Evolutionary conservation across 1,140 invertebrate species (phyloP).

Genomic region (Zaprionus africanus): DNA sequence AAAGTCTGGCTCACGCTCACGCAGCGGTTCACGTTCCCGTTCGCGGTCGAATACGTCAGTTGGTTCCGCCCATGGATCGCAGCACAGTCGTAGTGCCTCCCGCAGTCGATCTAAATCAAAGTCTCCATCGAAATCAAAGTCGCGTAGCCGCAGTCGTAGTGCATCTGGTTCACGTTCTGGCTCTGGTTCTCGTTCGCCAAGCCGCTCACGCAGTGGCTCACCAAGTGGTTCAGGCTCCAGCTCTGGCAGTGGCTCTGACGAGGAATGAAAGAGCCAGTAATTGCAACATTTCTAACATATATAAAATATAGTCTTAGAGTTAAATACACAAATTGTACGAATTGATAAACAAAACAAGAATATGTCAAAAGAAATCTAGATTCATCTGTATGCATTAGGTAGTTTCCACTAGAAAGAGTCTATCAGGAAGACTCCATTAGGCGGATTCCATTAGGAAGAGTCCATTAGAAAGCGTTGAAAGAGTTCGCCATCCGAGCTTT

Average conservation of each 20-base stretch:
- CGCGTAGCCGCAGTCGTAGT: constrained; percentile 38
- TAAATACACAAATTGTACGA: constrained; percentile 35
- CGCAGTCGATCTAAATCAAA: constrained; percentile 59
- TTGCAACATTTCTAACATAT: constrained; percentile 23
- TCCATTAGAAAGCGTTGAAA: constrained; percentile 70
- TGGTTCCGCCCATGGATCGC: constrained; percentile 57
- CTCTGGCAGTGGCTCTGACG: constrained; percentile 72
- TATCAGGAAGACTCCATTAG: constrained; percentile 44
- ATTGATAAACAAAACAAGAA: constrained; percentile 15
- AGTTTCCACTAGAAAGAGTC: constrained; percentile 49
- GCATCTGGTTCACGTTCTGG: constrained; percentile 62
- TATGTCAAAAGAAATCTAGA: constrained; percentile 10
- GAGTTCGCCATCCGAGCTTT: constrained; percentile 64
- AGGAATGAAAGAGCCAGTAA: constrained; percentile 43
- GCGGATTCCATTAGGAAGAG: constrained; percentile 41
- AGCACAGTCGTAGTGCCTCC: constrained; percentile 69
- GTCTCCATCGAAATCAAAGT: constrained; percentile 53
- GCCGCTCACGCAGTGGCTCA: constrained; percentile 76
- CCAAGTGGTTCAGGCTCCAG: constrained; percentile 72
- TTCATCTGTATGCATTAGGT: no score
- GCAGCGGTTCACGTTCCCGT: constrained; percentile 71
- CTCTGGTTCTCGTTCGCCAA: constrained; percentile 73
- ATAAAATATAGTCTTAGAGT: constrained; percentile 18
- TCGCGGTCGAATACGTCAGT: constrained; percentile 52
- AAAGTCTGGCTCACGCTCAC: constrained; percentile 82